These are phyloP conservation scores for Coremacera marginata DNA, from an alignment of 2,888 invertebrate species.

Conservation along the genomic window DNA sequence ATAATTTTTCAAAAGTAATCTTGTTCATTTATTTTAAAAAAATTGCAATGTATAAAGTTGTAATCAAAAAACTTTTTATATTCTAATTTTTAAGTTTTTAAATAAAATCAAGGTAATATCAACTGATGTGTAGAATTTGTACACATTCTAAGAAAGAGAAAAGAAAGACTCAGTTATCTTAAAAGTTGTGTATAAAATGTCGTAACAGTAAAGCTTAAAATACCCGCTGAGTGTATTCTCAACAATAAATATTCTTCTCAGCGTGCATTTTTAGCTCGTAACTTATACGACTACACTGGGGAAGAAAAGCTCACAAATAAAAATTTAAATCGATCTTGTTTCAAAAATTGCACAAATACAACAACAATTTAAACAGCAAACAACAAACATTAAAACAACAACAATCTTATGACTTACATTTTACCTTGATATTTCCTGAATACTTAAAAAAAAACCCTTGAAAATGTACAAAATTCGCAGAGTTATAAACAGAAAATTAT, in stretches of 20 bases:
- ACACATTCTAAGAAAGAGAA: too few relatives aligned
- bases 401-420: constrained; percentile 33
- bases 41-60: background rate
- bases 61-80: background rate
- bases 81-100: too few relatives aligned
- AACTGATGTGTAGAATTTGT: too few relatives aligned
- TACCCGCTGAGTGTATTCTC: too few relatives aligned
- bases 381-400: background rate
- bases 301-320: too few relatives aligned
- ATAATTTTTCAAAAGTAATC: background rate
- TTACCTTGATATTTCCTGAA: constrained; percentile 36
- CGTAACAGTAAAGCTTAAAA: too few relatives aligned
- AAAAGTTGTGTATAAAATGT: too few relatives aligned
- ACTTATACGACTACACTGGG: too few relatives aligned
- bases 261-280: too few relatives aligned
- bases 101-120: too few relatives aligned
- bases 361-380: constrained; percentile 7
- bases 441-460: constrained; percentile 15
- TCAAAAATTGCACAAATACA: background rate
- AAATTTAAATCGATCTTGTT: constrained; percentile 17
- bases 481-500: constrained; percentile 27
- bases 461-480: constrained; percentile 35
- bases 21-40: background rate
- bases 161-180: too few relatives aligned
- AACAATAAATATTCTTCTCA: too few relatives aligned